These are phyloP conservation scores for Sialia sialis DNA, from an alignment of 2,113 vertebrate genomes.

Conservation along the genomic window DNA sequence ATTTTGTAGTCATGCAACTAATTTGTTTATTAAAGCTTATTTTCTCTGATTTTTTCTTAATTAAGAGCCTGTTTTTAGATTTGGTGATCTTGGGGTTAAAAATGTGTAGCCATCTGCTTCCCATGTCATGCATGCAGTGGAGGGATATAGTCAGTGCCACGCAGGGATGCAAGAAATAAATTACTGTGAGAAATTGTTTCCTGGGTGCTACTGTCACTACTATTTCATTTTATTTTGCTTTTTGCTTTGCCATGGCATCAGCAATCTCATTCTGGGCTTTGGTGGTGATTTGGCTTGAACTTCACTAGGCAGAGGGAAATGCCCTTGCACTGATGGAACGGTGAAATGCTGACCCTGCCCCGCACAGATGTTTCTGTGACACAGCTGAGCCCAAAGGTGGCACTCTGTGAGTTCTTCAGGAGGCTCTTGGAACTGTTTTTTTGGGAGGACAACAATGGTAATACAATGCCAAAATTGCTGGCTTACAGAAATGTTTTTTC, in stretches of 20 bases:
- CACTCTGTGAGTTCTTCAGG: neutral
- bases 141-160: neutral
- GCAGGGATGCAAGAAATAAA: neutral
- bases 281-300: neutral
- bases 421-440: neutral
- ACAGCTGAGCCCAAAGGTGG: neutral
- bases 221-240: neutral
- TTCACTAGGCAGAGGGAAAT: neutral
- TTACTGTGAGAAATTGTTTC: neutral
- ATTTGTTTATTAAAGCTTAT: neutral
- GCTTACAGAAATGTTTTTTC: neutral
- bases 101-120: neutral
- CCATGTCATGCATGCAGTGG: neutral
- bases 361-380: neutral
- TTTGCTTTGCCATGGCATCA: neutral
- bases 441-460: neutral
- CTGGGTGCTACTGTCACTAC: neutral
- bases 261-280: neutral
- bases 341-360: fast-evolving
- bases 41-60: neutral
- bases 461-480: neutral
- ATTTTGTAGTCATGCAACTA: neutral
- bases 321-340: neutral
- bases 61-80: neutral
- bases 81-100: neutral